Evolutionary conservation across 2,797 vertebrate genomes (phyloP), one percentile per base, ranked within the genome.

Genomic region (Odontamblyopus lacepedii): DNA sequence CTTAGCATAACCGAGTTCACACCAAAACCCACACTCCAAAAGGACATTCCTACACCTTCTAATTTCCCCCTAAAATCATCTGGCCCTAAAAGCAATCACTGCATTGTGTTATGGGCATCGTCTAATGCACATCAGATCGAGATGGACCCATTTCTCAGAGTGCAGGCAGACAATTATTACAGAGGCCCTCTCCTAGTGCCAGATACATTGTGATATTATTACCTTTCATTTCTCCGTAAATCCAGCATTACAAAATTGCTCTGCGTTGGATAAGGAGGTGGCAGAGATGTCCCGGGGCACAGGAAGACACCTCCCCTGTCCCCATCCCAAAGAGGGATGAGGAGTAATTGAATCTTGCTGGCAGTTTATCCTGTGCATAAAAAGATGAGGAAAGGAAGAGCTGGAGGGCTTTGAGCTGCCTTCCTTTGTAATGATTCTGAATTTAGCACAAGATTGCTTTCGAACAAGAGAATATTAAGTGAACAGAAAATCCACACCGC

Each of bases 181-280:
- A 35, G 51, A 74, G 72, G 82, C 71, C 38, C 30, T 23, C 74
- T 83, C 53, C 38, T 69, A 75, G 68, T 77, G 70, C 65, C 59
- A 72, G 68, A 80, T 81, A 68, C 80, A 88, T 67, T 69, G 66
- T 84, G 72, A 69, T 16, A 81, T 90, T 75, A 83, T 89, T 61
- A 0, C 61, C 73, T 69, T 70, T 59, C 68, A 60, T 79, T 78
- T 83, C 73, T 73, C 53, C 71, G 51, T 78, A 75, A 88, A 84
- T 87, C 79, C 71, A 53, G 30, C 5, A 4, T 63, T 69, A 73
- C 74, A 65, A 81, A 80, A 72, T 75, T 71, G 35, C 71, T 57
- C 66, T 55, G 68, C 69, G 73, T 69, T 70, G 13, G 56, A 61
- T 9, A 38, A 77, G 41, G 64, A 81, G 69, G 63, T 67, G 44